Evolutionary conservation across 2,797 vertebrate genomes (phyloP), one percentile per base, ranked within the genome.

Genomic region (Pelobates cultripes): DNA sequence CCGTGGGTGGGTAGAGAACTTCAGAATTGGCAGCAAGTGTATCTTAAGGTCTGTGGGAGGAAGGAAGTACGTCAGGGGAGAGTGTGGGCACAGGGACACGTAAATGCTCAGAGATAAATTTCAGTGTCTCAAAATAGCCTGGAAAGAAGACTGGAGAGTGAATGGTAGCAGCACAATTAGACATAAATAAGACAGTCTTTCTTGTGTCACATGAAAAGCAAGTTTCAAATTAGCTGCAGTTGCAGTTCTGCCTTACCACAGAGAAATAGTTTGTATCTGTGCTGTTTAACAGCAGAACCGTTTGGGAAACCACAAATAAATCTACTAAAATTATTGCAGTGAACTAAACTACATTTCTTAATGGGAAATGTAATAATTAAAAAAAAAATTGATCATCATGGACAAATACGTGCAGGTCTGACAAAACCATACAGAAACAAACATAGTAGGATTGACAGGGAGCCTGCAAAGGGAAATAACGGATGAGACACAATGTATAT

Each of bases 31-130:
- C 79, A 81, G 77, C 70, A 63, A 79, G 73, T 70, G 73, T 69
- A 72, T 79, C 67, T 79, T 68, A 70, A 55, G 41, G 77, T 47
- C 77, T 80, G 91, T 89, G 89, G 91, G 90, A 75, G 87, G 90
- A 77, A 90, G 90, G 91, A 92, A 90, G 89, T 92, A 90, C 89
- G 90, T 91, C 90, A 89, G 87, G 82, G 83, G 88, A 86, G 88
- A 88, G 90, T 86, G 68, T 87, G 66, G 85, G 86, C 86, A 86
- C 82, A 85, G 86, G 87, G 88, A 88, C 85, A 90, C 88, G 87
- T 91, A 89, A 85, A 89, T 86, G 86, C 85, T 86, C 78, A 77
- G 73, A 89, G 86, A 86, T 88, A 86, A 88, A 85, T 84, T 84
- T 72, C 88, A 85, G 85, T 73, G 77, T 86, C 88, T 89, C 85